phyloP scores from a whole-genome alignment of 2,797 vertebrate species.

The Syndactyla subalaris region DNA sequence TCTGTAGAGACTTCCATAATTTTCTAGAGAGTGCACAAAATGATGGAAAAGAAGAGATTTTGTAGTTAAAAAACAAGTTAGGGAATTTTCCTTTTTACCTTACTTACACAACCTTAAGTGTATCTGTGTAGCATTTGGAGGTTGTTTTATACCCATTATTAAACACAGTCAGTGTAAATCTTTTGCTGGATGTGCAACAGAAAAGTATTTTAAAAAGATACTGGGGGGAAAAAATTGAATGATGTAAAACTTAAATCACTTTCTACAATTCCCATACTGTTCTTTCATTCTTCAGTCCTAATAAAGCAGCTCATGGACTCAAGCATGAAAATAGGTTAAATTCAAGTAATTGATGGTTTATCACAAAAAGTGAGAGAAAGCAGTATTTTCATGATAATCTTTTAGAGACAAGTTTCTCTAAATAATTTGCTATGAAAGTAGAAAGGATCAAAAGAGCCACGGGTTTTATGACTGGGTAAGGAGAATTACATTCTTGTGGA shows the following conservation, averaged over 20 bases:
- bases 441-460: conserved; percentile 25
- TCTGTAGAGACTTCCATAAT: not conserved
- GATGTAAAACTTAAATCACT: not conserved
- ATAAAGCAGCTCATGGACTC: not conserved
- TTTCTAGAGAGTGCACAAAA: not conserved
- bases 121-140: not conserved
- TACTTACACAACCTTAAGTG: not conserved
- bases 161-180: not conserved
- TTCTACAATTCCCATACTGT: not conserved
- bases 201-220: not conserved
- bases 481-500: conserved; percentile 29
- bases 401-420: conserved; percentile 12
- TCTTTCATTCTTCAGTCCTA: not conserved
- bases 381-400: conserved; percentile 3
- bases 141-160: not conserved
- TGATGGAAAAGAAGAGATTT: not conserved
- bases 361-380: conserved; percentile 1
- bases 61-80: not conserved
- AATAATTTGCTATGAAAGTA: not conserved
- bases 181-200: not conserved
- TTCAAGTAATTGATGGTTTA: not conserved
- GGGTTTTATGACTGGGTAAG: not conserved
- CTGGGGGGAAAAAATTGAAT: not conserved
- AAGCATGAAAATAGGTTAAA: not conserved
- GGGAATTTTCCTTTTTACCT: not conserved